phyloP scores from a whole-genome alignment of 2,888 invertebrate species.

The Hermaeophaga mercurialis region DNA sequence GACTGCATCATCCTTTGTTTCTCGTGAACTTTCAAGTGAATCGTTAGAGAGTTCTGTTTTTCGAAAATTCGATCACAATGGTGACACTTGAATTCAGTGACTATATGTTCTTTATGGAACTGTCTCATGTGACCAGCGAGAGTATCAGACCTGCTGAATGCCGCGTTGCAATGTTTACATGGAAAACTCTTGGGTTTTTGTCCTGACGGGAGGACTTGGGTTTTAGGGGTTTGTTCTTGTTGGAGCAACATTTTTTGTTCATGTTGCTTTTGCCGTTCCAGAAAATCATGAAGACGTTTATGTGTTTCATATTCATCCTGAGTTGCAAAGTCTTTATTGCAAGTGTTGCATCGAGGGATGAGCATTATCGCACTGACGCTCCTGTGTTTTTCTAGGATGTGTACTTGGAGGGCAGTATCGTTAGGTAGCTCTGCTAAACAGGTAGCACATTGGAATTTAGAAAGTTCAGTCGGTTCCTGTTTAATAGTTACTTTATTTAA shows the following conservation, averaged over 20 bases:
- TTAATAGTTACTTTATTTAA: slow-evolving; percentile 20
- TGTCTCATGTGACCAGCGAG: slow-evolving; percentile 68
- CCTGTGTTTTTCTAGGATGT: slow-evolving; percentile 53
- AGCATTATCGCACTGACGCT: slow-evolving; percentile 51
- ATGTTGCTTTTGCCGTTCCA: slow-evolving; percentile 46
- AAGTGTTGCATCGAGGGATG: slow-evolving; percentile 61
- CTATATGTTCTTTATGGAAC: slow-evolving; percentile 61
- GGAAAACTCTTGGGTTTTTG: slow-evolving; percentile 53
- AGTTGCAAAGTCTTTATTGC: slow-evolving; percentile 65
- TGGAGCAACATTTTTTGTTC: slow-evolving; percentile 33
- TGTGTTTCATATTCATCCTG: slow-evolving; percentile 67
- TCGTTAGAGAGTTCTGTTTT: slow-evolving; percentile 67
- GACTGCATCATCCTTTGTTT: slow-evolving; percentile 54
- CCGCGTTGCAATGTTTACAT: slow-evolving; percentile 67
- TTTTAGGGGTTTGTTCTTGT: slow-evolving; percentile 52
- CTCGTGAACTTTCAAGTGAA: slow-evolving; percentile 66
- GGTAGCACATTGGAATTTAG: slow-evolving; percentile 46
- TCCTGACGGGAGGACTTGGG: slow-evolving; percentile 11
- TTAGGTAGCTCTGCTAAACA: slow-evolving; percentile 49
- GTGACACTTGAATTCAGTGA: slow-evolving; percentile 63
- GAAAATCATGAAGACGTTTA: slow-evolving; percentile 59
- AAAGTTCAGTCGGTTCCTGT: slow-evolving; percentile 38
- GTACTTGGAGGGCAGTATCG: slow-evolving; percentile 54
- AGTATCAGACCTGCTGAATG: slow-evolving; percentile 67
- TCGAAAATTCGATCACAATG: slow-evolving; percentile 68